Evolutionary conservation across 1,140 invertebrate genomes (phyloP), one percentile per base, ranked within the genome.

Genomic region (Pseudomyrmex sp.): DNA sequence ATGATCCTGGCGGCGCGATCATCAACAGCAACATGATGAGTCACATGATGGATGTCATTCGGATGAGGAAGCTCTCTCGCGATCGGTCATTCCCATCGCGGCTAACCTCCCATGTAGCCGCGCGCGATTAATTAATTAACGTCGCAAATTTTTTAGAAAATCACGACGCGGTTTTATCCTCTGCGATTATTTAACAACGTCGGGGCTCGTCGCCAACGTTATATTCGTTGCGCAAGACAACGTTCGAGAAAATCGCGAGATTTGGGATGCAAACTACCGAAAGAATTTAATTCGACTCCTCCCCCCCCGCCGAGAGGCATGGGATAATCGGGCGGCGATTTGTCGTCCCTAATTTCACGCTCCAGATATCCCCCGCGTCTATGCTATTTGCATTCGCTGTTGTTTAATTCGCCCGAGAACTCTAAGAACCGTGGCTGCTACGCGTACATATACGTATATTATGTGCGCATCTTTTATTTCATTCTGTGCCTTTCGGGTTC

Each of bases 281-380:
- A 56, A 13, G 52, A 68, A 56, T 7, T 68, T 12, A 46, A 76
- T 54, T 13, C 12, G 26, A 26, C 26, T 2, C 26, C 23, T 26
- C 2, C 23, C 23, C 2, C 20, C 8, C 18, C 15, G 15, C 2
- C 48, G 12, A n/a, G 59, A 26, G 26, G 75, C 75, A 35, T 18
- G 15, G 15, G 23, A 54, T 77, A 79, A 69, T 54, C 35, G 5
- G 66, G 70, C 44, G 66, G 44, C 46, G 66, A 80, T 80, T 80
- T 80, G 66, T 80, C 76, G 44, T 35, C 76, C 72, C 69, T 23
- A 23, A 54, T 80, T 80, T 80, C 76, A 70, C 66, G 76, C 76
- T 80, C 76, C 76, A 80, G 54, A 80, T 80, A 80, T 46, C 75
- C 0, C 75, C 2, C 75, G 7, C 65, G 35, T 35, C 35, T 35